These are phyloP conservation scores for Rhopalosiphum maidis DNA, from an alignment of 1,140 invertebrate species.

Conservation along the genomic window DNA sequence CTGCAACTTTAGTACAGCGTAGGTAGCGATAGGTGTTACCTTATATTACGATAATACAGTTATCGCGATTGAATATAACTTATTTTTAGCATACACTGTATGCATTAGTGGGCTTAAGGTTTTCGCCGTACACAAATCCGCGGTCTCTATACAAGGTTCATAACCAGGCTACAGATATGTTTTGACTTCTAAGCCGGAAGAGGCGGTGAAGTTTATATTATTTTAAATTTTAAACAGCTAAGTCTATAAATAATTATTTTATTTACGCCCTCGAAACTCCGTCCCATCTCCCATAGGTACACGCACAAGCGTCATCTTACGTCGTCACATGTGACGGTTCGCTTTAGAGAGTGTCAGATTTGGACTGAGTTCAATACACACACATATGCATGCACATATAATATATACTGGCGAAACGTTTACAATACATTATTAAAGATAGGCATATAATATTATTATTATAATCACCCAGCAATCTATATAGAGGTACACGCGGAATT, in stretches of 20 bases:
- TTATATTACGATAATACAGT: neutral
- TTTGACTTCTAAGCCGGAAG: neutral
- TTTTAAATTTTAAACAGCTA: neutral
- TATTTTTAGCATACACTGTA: too few species aligned
- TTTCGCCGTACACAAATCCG: neutral
- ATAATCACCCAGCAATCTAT: neutral
- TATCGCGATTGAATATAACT: neutral
- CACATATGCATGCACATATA: neutral
- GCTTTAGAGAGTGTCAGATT: neutral
- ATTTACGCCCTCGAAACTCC: neutral
- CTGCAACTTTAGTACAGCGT: neutral
- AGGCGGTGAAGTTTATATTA: neutral
- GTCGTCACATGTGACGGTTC: neutral
- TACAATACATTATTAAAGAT: neutral
- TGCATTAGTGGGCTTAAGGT: too few species aligned
- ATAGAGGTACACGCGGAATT: neutral
- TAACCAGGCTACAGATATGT: neutral
- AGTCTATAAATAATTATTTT: slow-evolving; percentile 29
- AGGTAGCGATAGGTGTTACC: neutral
- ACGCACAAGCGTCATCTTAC: neutral
- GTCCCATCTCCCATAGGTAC: neutral
- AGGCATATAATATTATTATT: neutral
- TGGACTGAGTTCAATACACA: neutral
- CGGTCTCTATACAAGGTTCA: neutral
- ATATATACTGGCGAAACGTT: neutral